Conservation (phyloP, 2,888 invertebrate genomes). For the Pycnomerus fuliginosus region DNA sequence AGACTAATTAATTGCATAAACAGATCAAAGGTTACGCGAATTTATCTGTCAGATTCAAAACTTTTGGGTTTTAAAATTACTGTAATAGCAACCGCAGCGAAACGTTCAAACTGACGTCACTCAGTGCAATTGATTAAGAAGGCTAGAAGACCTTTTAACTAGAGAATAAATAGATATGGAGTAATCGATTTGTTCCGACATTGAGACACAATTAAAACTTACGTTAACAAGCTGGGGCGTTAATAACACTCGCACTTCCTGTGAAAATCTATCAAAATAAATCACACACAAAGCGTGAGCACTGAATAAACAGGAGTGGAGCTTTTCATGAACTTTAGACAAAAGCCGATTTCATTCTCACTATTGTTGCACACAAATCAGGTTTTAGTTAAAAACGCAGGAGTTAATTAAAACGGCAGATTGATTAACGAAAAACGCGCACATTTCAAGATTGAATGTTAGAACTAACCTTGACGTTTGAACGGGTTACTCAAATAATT, state of each 20-base stretch:
- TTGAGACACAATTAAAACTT: conserved; percentile 1
- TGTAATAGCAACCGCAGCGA: too few species aligned
- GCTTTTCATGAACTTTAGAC: conserved; percentile 4
- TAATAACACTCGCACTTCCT: neutral
- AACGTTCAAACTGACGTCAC: conserved; percentile 1
- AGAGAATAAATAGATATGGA: neutral
- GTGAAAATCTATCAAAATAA: neutral
- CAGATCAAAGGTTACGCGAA: too few species aligned
- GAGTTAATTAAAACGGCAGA: neutral
- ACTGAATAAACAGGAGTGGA: neutral
- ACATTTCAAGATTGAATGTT: conserved; percentile 22
- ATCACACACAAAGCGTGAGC: conserved; percentile 1
- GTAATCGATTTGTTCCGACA: neutral
- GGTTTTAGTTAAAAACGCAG: neutral
- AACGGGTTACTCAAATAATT: conserved; percentile 37
- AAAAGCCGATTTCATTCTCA: neutral
- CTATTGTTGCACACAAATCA: neutral
- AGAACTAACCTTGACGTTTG: conserved; percentile 37
- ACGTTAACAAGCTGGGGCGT: conserved; percentile 2
- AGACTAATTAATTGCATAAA: too few species aligned
- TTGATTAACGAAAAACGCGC: neutral
- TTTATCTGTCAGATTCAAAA: too few species aligned
- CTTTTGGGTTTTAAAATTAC: too few species aligned
- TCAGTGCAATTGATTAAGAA: conserved; percentile 1
- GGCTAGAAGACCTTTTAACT: neutral